Evolutionary conservation across 2,113 vertebrate species (phyloP).

Genomic region (Triplophysa dalaica): DNA sequence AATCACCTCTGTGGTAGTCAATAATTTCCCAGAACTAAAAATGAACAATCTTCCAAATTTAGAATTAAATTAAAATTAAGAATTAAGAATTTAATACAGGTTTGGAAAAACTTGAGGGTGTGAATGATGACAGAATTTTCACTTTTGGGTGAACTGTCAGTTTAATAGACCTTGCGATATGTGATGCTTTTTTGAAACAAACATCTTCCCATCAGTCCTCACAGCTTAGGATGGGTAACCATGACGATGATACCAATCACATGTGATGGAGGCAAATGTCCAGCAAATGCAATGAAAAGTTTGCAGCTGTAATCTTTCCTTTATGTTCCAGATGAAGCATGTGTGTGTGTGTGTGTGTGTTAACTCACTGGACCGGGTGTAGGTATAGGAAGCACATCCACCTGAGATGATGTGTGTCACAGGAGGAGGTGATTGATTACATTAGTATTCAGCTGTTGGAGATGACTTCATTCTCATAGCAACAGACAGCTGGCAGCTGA

Average conservation of each 20-base stretch:
- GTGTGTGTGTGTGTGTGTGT: conserved; percentile 29
- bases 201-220: too few species aligned
- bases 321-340: background rate
- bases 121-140: too few species aligned
- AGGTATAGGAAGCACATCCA: conserved; percentile 51
- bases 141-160: too few species aligned
- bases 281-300: background rate
- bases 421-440: conserved; percentile 65
- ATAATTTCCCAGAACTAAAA: too few species aligned
- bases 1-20: too few species aligned
- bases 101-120: too few species aligned
- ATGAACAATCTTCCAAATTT: too few species aligned
- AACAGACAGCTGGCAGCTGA: conserved; percentile 67
- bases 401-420: conserved; percentile 62
- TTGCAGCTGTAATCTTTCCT: conserved; percentile 12
- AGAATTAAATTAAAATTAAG: too few species aligned
- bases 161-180: too few species aligned
- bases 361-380: conserved; percentile 40
- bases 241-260: background rate
- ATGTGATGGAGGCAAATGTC: conserved; percentile 12
- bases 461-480: conserved; percentile 67
- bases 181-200: too few species aligned
- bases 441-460: conserved; percentile 63
- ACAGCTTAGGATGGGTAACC: background rate
- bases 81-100: too few species aligned